A percentile compares a stretch with the other conserved stretches of the same genome.
These are phyloP conservation scores for Ammodytes marinus DNA, from an alignment of 2,113 vertebrate species.

Conservation along the genomic window DNA sequence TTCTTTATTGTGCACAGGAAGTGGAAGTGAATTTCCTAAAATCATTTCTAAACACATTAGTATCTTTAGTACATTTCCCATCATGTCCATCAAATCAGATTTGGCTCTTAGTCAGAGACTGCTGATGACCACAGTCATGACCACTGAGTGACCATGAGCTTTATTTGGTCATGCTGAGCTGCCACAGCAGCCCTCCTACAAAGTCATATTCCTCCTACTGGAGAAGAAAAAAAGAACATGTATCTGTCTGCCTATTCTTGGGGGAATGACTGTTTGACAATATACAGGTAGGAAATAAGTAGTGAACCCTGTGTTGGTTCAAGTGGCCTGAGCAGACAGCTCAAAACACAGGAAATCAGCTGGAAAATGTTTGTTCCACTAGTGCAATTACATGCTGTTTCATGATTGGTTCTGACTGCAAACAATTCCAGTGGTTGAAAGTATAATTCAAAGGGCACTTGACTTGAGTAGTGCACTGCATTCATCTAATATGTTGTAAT, in stretches of 20 bases:
- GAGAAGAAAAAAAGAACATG: not conserved
- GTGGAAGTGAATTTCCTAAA: not conserved
- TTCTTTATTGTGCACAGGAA: not conserved
- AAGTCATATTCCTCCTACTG: not conserved
- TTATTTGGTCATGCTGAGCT: not conserved
- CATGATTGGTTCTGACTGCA: not conserved
- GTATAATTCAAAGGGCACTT: not conserved
- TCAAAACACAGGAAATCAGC: slow-evolving; percentile 13
- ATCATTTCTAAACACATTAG: not conserved
- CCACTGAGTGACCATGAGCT: slow-evolving; percentile 8
- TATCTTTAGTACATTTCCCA: not conserved
- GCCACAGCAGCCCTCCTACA: not conserved
- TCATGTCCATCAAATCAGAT: not conserved
- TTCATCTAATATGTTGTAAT: not conserved
- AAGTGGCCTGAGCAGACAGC: slow-evolving; percentile 18
- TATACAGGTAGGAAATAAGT: not conserved
- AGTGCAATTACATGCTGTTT: slow-evolving; percentile 1
- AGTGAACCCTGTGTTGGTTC: not conserved
- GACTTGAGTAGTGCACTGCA: not conserved
- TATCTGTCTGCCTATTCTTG: not conserved
- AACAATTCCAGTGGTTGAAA: not conserved
- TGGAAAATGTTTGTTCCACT: slow-evolving; percentile 28
- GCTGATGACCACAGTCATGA: not conserved
- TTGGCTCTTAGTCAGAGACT: not conserved
- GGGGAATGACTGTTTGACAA: not conserved